These are phyloP conservation scores for Actinopyga echinites DNA, from an alignment of 53 echinoderm and acorn worm species.

Conservation along the genomic window DNA sequence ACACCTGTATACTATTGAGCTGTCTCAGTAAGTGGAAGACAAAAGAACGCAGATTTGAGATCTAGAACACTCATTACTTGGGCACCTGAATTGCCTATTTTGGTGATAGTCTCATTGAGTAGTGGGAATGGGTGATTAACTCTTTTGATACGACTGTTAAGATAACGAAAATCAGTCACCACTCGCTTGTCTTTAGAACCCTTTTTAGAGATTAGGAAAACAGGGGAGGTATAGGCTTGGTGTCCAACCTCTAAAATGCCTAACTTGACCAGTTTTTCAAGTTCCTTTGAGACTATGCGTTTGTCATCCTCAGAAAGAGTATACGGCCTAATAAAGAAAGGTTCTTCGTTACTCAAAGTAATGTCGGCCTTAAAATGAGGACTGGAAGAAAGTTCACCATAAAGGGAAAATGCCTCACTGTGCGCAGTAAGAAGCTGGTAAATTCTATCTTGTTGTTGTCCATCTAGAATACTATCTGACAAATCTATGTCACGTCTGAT, in stretches of 20 bases:
- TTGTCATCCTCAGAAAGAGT: conserved; percentile 37
- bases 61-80: conserved; percentile 58
- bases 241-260: conserved; percentile 53
- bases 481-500: neutral
- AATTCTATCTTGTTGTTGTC: neutral
- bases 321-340: conserved; percentile 44
- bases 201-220: conserved; percentile 52
- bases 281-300: conserved; percentile 25
- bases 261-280: conserved; percentile 55
- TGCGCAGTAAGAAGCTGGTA: neutral
- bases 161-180: conserved; percentile 60
- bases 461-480: neutral
- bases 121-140: conserved; percentile 55
- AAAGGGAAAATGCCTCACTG: conserved; percentile 14
- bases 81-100: conserved; percentile 47
- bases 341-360: conserved; percentile 11
- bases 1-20: conserved; percentile 60
- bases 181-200: conserved; percentile 52
- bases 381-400: conserved; percentile 27
- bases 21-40: conserved; percentile 35
- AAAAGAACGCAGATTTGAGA: conserved; percentile 50
- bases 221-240: conserved; percentile 61
- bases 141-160: conserved; percentile 46
- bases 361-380: conserved; percentile 41
- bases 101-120: conserved; percentile 43